phyloP scores from a whole-genome alignment of 2,113 vertebrate genomes.

The Aphelocoma coerulescens region DNA sequence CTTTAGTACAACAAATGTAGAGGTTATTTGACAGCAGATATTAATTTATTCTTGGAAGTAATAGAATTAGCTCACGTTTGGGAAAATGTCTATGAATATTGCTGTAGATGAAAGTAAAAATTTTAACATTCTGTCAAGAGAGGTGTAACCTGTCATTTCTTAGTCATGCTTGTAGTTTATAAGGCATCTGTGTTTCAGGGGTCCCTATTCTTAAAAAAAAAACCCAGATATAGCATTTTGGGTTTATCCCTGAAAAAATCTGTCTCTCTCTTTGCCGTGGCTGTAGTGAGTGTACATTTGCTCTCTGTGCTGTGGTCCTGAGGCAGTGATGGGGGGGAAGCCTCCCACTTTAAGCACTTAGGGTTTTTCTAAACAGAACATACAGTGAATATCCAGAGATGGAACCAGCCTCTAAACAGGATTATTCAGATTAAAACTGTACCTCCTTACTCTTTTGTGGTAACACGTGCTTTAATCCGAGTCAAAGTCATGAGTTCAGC shows the following conservation, averaged over 20 bases:
- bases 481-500: not conserved
- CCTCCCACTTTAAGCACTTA: not conserved
- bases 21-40: not conserved
- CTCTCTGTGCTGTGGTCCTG: not conserved
- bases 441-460: not conserved
- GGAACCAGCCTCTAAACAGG: not conserved
- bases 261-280: not conserved
- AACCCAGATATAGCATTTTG: not conserved
- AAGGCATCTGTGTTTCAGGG: not conserved
- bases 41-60: not conserved
- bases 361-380: not conserved
- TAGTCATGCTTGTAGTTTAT: not conserved
- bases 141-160: not conserved
- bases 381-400: not conserved
- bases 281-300: not conserved
- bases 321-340: not conserved
- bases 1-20: not conserved
- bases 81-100: not conserved
- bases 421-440: not conserved
- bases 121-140: not conserved
- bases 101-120: not conserved
- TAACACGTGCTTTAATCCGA: not conserved
- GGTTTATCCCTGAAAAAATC: not conserved
- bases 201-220: not conserved
- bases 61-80: not conserved